phyloP scores from a whole-genome alignment of 2,888 invertebrate species.

The Athripsodes cinereus region DNA sequence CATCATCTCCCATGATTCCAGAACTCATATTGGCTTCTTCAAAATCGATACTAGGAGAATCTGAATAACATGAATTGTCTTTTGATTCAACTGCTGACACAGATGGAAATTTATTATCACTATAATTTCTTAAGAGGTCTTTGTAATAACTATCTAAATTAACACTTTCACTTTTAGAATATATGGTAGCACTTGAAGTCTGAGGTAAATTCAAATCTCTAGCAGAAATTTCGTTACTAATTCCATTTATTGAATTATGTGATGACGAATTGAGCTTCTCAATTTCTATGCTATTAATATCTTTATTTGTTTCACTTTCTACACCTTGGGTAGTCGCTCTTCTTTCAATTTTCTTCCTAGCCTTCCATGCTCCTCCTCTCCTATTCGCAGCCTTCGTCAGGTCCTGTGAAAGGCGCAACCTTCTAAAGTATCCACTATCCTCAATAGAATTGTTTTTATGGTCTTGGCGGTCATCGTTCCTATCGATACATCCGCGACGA shows the following conservation, averaged over 20 bases:
- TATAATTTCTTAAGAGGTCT: not conserved
- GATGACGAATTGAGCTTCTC: not conserved
- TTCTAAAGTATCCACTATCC: slow-evolving; percentile 1
- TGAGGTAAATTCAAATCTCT: slow-evolving; percentile 4
- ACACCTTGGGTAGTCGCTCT: slow-evolving; percentile 15
- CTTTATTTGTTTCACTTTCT: not conserved
- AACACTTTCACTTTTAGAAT: not conserved
- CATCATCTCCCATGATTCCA: slow-evolving; percentile 33
- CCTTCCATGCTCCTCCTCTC: slow-evolving; percentile 21
- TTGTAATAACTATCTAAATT: not conserved
- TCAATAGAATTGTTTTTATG: not conserved
- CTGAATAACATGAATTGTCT: not conserved
- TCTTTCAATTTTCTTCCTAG: slow-evolving; percentile 19
- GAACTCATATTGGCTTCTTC: slow-evolving; percentile 13
- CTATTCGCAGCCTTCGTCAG: slow-evolving; percentile 25
- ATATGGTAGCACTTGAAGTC: not conserved
- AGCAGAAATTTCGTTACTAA: not conserved
- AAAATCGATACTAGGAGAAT: not conserved
- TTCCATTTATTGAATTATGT: not conserved
- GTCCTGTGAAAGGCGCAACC: slow-evolving; percentile 15
- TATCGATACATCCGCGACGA: slow-evolving; percentile 11
- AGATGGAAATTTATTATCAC: not conserved
- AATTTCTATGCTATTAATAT: not conserved
- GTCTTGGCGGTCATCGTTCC: slow-evolving; percentile 5
- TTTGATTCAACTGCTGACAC: not conserved